phyloP scores from a whole-genome alignment of 1,140 invertebrate species.

The Cheumatopsyche charites region DNA sequence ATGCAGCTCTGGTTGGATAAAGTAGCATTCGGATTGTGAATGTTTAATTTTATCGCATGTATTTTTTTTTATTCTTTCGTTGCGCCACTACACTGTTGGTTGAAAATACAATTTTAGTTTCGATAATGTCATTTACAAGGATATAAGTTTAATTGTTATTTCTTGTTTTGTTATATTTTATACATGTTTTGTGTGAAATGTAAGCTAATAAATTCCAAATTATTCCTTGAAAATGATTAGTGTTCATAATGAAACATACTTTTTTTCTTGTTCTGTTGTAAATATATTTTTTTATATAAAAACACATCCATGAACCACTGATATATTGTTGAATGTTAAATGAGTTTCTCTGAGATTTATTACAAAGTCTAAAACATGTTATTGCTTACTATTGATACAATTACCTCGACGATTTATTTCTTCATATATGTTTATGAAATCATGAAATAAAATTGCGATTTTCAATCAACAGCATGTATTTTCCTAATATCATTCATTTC shows the following conservation, averaged over 20 bases:
- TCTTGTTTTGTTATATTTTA: slow-evolving; percentile 18
- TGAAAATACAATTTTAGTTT: slow-evolving; percentile 34
- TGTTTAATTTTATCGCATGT: not conserved
- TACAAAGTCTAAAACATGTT: slow-evolving; percentile 34
- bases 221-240: slow-evolving; percentile 4
- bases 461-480: slow-evolving; percentile 33
- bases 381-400: slow-evolving; percentile 30
- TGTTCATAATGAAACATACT: slow-evolving; percentile 17
- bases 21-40: slow-evolving; percentile 14
- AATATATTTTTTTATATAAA: slow-evolving; percentile 20
- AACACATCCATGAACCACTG: not conserved
- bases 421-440: slow-evolving; percentile 24
- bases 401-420: slow-evolving; percentile 26
- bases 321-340: slow-evolving; percentile 34
- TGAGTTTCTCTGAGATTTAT: slow-evolving; percentile 21
- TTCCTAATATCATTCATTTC: not conserved
- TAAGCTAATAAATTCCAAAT: slow-evolving; percentile 1
- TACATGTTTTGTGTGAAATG: slow-evolving; percentile 2
- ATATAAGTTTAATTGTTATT: slow-evolving; percentile 1
- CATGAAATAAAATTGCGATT: slow-evolving; percentile 22
- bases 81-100: slow-evolving; percentile 9
- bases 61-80: not conserved
- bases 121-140: slow-evolving; percentile 6
- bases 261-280: slow-evolving; percentile 15
- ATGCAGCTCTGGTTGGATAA: slow-evolving; percentile 32